Evolutionary conservation across 2,888 invertebrate genomes (phyloP).

Genomic region (Bugulina stolonifera): DNA sequence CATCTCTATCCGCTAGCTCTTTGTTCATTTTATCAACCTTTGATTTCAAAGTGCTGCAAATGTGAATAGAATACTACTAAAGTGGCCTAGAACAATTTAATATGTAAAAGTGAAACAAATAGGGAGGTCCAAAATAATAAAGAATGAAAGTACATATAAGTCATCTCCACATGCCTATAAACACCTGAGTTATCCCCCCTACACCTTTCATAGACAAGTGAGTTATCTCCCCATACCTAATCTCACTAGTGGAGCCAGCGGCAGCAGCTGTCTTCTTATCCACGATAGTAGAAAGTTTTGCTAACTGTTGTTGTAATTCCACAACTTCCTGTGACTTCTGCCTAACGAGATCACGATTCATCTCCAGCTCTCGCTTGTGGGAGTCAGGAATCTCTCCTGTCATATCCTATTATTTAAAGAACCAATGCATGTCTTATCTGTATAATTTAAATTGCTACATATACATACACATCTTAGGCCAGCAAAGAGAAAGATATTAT

Average conservation of each 20-base stretch:
- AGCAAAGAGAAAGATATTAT: no score
- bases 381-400: conserved; percentile 50
- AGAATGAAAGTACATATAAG: no score
- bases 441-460: no score
- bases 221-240: conserved; percentile 41
- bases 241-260: neutral
- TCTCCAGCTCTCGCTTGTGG: conserved; percentile 51
- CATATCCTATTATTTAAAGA: conserved; percentile 27
- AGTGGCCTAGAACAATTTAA: no score
- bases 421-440: no score
- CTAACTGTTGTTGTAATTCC: conserved; percentile 47
- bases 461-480: no score
- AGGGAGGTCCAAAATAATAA: no score
- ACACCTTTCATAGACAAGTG: no score
- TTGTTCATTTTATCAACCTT: conserved; percentile 38
- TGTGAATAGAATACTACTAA: no score
- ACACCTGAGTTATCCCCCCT: no score
- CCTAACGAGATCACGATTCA: conserved; percentile 37
- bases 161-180: no score
- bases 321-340: conserved; percentile 43
- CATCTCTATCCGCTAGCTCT: conserved; percentile 36
- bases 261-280: conserved; percentile 45
- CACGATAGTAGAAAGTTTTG: conserved; percentile 49
- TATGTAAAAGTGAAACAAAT: no score
- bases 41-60: conserved; percentile 44